phyloP scores from a whole-genome alignment of 2,888 invertebrate species.

The Macropis europaea region DNA sequence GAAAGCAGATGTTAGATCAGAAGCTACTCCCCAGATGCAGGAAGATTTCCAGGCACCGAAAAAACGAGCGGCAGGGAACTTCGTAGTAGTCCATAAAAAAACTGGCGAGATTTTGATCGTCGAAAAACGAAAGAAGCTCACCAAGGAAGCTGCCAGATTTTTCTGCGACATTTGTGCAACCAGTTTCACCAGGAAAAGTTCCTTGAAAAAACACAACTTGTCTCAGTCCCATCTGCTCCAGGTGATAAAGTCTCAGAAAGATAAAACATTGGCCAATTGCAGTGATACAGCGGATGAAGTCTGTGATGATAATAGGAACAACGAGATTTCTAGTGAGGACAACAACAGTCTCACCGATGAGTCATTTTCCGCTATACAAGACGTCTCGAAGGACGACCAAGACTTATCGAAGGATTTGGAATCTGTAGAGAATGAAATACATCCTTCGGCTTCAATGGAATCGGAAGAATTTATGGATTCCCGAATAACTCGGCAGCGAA shows the following conservation, averaged over 20 bases:
- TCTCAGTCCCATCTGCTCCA: conserved; percentile 76
- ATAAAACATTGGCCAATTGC: conserved; percentile 36
- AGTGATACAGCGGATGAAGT: conserved; percentile 11
- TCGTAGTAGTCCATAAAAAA: conserved; percentile 75
- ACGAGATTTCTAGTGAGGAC: conserved; percentile 3
- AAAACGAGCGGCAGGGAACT: conserved; percentile 71
- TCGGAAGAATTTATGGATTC: conserved; percentile 28
- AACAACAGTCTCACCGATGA: not conserved
- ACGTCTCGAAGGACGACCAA: not conserved
- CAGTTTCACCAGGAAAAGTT: conserved; percentile 77
- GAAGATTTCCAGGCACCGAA: conserved; percentile 67
- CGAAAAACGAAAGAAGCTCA: conserved; percentile 76
- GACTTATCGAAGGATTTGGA: not conserved
- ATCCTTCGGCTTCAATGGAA: not conserved
- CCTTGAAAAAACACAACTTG: conserved; percentile 76
- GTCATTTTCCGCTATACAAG: not conserved
- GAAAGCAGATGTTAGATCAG: not conserved
- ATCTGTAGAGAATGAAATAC: not conserved
- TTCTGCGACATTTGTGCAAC: conserved; percentile 76
- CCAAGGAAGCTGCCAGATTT: conserved; percentile 76
- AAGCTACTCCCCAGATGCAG: not conserved
- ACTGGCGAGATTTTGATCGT: conserved; percentile 76
- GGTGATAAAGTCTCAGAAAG: conserved; percentile 51
- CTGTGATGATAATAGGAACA: not conserved
- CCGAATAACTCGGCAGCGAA: conserved; percentile 56